A percentile compares a stretch with the other conserved stretches of the same genome.
These are phyloP conservation scores for Campylomormyrus tamandua DNA, from an alignment of 2,113 vertebrate species.

Conservation along the genomic window DNA sequence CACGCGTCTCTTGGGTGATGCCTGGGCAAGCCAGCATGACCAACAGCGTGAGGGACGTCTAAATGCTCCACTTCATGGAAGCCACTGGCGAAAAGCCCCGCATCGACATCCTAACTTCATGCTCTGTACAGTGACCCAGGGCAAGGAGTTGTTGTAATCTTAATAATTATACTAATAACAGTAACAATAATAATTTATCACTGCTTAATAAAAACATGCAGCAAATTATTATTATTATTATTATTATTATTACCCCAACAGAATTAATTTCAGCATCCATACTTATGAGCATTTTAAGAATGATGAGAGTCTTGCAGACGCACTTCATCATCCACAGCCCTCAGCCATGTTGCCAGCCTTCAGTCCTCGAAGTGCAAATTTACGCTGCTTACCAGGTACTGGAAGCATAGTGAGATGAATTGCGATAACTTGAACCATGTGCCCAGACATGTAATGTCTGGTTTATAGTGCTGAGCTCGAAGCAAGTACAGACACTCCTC, in stretches of 20 bases:
- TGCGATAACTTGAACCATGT: background rate
- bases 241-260: background rate
- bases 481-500: no score
- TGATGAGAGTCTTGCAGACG: background rate
- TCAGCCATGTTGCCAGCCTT: background rate
- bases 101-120: background rate
- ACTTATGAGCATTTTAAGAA: background rate
- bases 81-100: background rate
- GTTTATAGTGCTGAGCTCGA: background rate
- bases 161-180: background rate
- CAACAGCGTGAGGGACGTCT: background rate
- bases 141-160: background rate
- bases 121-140: background rate
- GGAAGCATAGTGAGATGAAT: background rate
- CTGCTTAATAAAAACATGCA: background rate
- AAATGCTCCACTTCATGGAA: slow-evolving; percentile 4
- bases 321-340: background rate
- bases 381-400: background rate
- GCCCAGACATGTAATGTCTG: background rate
- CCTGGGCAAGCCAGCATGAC: slow-evolving; percentile 19
- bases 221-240: background rate
- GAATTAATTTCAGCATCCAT: background rate
- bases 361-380: background rate
- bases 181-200: background rate
- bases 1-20: background rate